phyloP scores from a whole-genome alignment of 2,797 vertebrate species.

The Pipistrellus kuhlii region DNA sequence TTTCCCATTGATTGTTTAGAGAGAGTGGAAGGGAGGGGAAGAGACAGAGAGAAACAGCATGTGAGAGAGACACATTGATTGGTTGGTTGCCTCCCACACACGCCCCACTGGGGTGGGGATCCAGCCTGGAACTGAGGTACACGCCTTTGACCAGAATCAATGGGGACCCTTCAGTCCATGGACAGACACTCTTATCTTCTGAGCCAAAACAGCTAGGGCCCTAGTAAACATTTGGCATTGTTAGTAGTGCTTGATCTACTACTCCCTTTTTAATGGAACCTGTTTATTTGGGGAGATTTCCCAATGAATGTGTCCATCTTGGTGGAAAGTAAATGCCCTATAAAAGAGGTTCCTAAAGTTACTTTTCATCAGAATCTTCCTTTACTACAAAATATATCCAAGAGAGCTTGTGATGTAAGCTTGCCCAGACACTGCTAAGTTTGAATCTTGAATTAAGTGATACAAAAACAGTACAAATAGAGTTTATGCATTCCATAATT shows the following conservation, averaged over 20 bases:
- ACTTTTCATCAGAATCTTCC: neutral
- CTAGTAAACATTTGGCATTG: neutral
- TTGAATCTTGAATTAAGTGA: neutral
- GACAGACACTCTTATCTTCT: no score
- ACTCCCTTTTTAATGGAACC: neutral
- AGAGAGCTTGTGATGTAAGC: neutral
- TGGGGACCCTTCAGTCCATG: no score
- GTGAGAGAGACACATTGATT: no score
- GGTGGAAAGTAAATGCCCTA: constrained; percentile 21
- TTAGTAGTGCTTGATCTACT: neutral
- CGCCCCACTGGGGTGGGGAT: no score
- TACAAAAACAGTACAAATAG: neutral
- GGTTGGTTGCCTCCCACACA: no score
- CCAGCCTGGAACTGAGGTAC: no score
- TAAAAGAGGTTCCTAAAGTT: neutral
- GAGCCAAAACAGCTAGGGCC: no score
- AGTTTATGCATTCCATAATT: neutral
- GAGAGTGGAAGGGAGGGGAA: no score
- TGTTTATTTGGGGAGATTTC: constrained; percentile 1
- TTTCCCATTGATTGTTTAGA: no score
- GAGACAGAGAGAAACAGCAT: no score
- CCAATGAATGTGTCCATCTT: neutral
- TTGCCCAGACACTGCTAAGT: neutral
- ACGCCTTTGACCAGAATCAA: no score
- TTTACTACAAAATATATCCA: neutral